phyloP scores from a whole-genome alignment of 2,888 invertebrate genomes.

The Eupelmus urozonus region DNA sequence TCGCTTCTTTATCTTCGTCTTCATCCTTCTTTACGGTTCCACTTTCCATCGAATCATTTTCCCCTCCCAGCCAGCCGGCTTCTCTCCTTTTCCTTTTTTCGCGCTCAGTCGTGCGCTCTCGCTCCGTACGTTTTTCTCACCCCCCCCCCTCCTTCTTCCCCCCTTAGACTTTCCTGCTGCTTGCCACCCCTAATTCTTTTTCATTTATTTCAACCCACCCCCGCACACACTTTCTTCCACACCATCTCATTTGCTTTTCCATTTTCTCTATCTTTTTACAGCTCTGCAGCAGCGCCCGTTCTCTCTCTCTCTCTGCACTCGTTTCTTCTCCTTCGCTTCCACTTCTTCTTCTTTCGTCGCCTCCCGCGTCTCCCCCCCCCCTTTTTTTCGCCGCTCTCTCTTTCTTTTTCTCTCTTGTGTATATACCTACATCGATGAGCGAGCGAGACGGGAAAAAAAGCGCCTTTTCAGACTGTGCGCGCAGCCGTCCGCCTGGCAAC shows the following conservation, averaged over 20 bases:
- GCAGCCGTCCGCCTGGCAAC: conserved; percentile 31
- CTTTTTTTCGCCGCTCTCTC: not conserved
- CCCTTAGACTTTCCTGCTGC: not conserved
- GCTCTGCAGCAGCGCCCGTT: conserved; percentile 12
- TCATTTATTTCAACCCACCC: conserved; percentile 53
- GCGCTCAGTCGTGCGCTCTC: not conserved
- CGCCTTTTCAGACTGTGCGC: conserved; percentile 9
- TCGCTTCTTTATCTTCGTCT: conserved; percentile 51
- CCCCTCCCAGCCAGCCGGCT: not conserved
- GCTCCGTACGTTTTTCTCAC: conserved; percentile 45
- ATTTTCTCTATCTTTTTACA: conserved; percentile 58
- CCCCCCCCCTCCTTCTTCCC: conserved; percentile 4
- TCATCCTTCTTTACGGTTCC: conserved; percentile 55
- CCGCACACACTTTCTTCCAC: conserved; percentile 47
- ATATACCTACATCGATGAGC: conserved; percentile 33
- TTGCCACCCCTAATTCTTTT: conserved; percentile 51
- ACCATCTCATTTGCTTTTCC: conserved; percentile 60
- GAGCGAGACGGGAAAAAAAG: conserved; percentile 22
- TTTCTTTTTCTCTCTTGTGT: conserved; percentile 2
- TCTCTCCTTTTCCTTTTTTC: conserved; percentile 20
- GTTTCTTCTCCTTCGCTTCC: conserved; percentile 8
- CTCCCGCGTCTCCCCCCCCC: not conserved
- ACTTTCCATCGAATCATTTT: conserved; percentile 54
- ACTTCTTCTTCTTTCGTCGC: not conserved
- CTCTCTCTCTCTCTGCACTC: not conserved